Percentiles rank a stretch among this genome's conserved stretches.
Evolutionary conservation across 1,140 invertebrate genomes (phyloP).

Genomic region (Pygmarrhopalites habei): DNA sequence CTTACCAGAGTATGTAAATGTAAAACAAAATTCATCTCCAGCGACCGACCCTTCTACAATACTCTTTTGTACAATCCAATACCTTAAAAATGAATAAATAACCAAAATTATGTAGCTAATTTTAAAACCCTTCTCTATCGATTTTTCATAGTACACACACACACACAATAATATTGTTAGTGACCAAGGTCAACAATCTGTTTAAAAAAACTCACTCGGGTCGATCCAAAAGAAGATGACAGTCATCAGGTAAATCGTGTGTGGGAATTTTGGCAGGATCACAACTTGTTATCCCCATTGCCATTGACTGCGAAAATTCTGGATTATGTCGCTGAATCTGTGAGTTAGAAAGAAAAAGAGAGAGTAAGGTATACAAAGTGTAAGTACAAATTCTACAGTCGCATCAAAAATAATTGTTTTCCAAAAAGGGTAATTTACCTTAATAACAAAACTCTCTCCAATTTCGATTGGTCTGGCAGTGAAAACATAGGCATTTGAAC

Average conservation of each 20-base stretch:
- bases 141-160: too few species aligned
- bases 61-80: constrained; percentile 93
- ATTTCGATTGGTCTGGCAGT: constrained; percentile 72
- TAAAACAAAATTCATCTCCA: constrained; percentile 86
- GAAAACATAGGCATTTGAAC: constrained; percentile 91
- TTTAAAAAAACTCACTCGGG: too few species aligned
- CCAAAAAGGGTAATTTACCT: constrained; percentile 39
- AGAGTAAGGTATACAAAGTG: neutral
- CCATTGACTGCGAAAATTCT: constrained; percentile 78
- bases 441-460: constrained; percentile 76
- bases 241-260: constrained; percentile 81
- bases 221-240: constrained; percentile 83
- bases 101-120: too few species aligned
- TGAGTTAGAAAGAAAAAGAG: neutral
- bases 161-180: too few species aligned
- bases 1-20: too few species aligned
- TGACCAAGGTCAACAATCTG: too few species aligned
- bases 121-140: too few species aligned
- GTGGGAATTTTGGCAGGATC: constrained; percentile 67
- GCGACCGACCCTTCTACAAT: constrained; percentile 72
- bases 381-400: neutral
- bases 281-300: constrained; percentile 87
- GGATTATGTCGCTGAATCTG: constrained; percentile 49
- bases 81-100: too few species aligned
- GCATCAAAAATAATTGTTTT: neutral